phyloP scores from a whole-genome alignment of 23 tunicate genomes.

The Ascidia mentula region DNA sequence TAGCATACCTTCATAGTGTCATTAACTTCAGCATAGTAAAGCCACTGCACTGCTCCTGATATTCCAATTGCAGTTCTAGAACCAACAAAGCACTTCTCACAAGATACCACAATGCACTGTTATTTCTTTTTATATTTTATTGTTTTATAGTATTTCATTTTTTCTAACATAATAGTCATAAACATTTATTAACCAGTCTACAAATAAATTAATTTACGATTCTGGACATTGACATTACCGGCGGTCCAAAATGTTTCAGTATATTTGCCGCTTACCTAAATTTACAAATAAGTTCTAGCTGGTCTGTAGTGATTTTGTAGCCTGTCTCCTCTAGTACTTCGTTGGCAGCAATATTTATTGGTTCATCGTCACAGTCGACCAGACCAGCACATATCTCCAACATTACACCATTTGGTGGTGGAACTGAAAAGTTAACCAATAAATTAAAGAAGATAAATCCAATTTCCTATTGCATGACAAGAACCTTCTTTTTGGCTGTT shows the following conservation, averaged over 20 bases:
- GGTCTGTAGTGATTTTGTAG: constrained; percentile 42
- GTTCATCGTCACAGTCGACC: constrained; percentile 45
- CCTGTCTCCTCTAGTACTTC: constrained; percentile 93
- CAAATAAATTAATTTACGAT: background rate
- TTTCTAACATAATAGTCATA: background rate
- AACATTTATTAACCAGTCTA: background rate
- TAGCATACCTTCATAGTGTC: constrained; percentile 67
- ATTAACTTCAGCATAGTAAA: constrained; percentile 72
- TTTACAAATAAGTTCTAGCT: constrained; percentile 35
- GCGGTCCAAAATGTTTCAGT: too few relatives aligned
- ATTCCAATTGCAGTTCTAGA: constrained; percentile 42
- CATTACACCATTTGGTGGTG: constrained; percentile 32
- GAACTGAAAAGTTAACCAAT: constrained; percentile 11
- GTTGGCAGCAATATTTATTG: constrained; percentile 55
- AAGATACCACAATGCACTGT: too few relatives aligned
- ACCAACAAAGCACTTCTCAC: background rate
- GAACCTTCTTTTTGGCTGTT: background rate
- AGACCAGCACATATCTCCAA: constrained; percentile 86
- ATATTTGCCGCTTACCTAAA: constrained; percentile 38
- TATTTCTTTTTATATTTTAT: too few relatives aligned
- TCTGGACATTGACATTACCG: too few relatives aligned
- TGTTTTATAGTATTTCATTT: too few relatives aligned
- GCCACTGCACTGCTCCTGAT: constrained; percentile 40
- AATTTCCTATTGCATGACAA: background rate
- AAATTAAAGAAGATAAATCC: background rate